Evolutionary conservation across 2,113 vertebrate species (phyloP), one percentile per base, ranked within the genome.

Genomic region (Anser cygnoides): DNA sequence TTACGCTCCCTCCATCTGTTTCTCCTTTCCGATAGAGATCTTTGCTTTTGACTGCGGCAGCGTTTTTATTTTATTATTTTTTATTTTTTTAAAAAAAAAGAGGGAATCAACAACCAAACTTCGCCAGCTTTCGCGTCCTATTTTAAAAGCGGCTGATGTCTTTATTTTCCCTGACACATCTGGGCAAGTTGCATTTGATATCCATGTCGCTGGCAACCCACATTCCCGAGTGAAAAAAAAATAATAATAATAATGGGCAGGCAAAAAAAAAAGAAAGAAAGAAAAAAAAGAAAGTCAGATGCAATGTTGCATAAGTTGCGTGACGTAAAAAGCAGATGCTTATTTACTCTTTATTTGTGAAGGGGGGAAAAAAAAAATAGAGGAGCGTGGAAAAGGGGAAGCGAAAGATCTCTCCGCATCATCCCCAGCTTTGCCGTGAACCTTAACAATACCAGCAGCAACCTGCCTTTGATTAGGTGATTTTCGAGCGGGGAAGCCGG

Each of bases 111-210:
- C 79, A 88, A 15, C 67, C 70, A 73, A 94, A 96, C 76, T 71
- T 92, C 63, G 3, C 63, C 89, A n/a, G 66, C 43, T 94, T 94
- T 92, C 44, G n/a, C 37, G 84, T 95, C 94, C 70, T 63, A 44
- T 96, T 97, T 95, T 79, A 78, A 93, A 87, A 74, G 63, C 81
- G 76, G 28, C 91, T 70, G 95, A 81, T 89, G 95, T 91, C 93
- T 97, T 94, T 91, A 89, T 96, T 97, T 98, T 96, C 77, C 81
- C 49, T 33, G 94, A 96, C 91, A 90, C 77, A 86, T 91, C 80
- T 83, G 92, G 90, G 85, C 88, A 92, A 96, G 96, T 95, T 93
- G 74, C 85, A 77, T 66, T 94, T 71, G 90, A 83, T 94, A 88
- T 76, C 65, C 79, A 35, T 78, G 68, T 59, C 78, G 29, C 41